Base-by-base conservation (phyloP, 2,888 invertebrate genomes). In the Digitonthophagus gazella region DNA sequence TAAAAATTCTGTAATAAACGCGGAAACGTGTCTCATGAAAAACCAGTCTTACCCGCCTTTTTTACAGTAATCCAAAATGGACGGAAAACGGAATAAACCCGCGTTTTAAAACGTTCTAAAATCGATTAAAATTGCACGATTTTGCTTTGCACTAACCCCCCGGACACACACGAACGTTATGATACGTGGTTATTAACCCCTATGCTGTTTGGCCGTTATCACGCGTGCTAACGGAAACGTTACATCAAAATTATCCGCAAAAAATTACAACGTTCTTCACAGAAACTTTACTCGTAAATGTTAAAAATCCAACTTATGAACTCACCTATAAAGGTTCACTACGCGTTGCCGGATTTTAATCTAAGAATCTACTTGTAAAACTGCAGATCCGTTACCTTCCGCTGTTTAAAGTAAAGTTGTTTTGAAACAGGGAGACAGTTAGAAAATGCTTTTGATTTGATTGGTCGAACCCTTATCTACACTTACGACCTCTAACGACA, bases 341-440 rank as follows among this genome's bases (percentile, higher is more conserved):
- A 61, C 19, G 19, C 28, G 28, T 44, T 44, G 6, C 28, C 28
- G 28, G 15, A 57, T 61, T 61, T n/a, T 15, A 61, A n/a, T 19
- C 15, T 15, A 20, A 61, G 28, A 44, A 44, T 44, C 28, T 44
- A 44, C 28, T 44, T 44, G 28, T 44, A 44, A 44, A 44, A 44
- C 28, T 6, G 28, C 28, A 44, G 28, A 44, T 44, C 28, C 57
- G 57, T 57, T 57, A 16, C 16, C 57, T n/a, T 61, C 20, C 18
- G 61, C 16, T 19, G 58, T 67, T 67, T 58, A 58, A 67, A 67
- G 20, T 58, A 20, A 54, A 74, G 77, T 79, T 79, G 79, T 80
- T 80, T 80, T 80, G 76, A 80, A 79, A 74, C 69, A 72, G 74
- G 73, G 68, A 67, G 73, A 71, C 74, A 72, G 76, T 76, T 76